Percentiles rank a stretch among this genome's conserved stretches.
Evolutionary conservation across 2,797 vertebrate species (phyloP).

Genomic region (Silurus lanzhouensis): DNA sequence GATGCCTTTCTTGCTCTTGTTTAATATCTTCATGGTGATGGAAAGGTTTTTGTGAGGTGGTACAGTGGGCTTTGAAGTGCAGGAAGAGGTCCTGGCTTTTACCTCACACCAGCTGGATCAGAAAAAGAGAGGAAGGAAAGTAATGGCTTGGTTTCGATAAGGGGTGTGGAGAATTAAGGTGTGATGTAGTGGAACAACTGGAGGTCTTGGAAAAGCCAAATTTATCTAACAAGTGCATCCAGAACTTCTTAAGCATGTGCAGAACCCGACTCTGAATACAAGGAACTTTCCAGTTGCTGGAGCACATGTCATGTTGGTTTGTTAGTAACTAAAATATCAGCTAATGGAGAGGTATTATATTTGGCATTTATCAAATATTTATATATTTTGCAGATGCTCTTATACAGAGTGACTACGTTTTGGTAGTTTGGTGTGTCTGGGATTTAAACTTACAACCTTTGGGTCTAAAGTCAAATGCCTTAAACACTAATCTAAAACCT

Average conservation of each 20-base stretch:
- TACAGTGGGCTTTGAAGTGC: conserved; percentile 35
- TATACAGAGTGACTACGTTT: too few species aligned
- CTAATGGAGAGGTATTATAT: not conserved
- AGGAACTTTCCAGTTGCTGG: not conserved
- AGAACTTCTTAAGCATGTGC: not conserved
- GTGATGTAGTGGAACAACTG: not conserved
- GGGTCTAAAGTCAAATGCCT: too few species aligned
- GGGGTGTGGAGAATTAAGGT: too few species aligned
- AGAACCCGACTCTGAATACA: not conserved
- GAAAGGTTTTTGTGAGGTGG: conserved; percentile 28
- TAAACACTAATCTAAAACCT: too few species aligned
- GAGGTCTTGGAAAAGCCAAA: too few species aligned
- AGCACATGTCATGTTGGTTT: not conserved
- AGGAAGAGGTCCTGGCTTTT: conserved; percentile 9
- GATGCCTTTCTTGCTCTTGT: not conserved
- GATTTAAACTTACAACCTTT: too few species aligned
- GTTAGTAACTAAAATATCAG: not conserved
- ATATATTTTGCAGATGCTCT: too few species aligned
- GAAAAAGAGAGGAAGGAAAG: not conserved
- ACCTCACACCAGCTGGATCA: not conserved
- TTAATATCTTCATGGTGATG: not conserved
- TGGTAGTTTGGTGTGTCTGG: too few species aligned
- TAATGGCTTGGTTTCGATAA: not conserved
- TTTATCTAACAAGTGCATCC: too few species aligned
- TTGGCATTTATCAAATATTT: too few species aligned